These are phyloP conservation scores for Rhinatrema bivittatum DNA, from an alignment of 2,797 vertebrate species.

Conservation along the genomic window DNA sequence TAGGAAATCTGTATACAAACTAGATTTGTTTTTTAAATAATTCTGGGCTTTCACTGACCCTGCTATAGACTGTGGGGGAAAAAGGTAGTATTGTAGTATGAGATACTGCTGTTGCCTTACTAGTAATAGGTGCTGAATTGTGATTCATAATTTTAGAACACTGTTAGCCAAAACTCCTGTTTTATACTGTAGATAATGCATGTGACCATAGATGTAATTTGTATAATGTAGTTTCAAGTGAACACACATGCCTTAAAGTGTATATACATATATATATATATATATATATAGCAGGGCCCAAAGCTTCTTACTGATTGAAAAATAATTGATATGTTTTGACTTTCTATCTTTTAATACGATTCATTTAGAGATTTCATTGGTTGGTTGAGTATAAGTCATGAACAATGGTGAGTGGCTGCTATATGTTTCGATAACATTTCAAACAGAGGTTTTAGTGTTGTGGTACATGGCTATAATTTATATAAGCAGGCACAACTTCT, in stretches of 20 bases:
- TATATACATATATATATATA: too few species aligned
- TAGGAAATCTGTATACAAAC: conserved; percentile 45
- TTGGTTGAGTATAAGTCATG: too few species aligned
- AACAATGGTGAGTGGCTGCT: conserved; percentile 18
- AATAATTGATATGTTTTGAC: conserved; percentile 39
- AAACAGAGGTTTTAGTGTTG: conserved; percentile 35
- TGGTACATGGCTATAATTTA: conserved; percentile 46
- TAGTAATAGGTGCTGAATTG: conserved; percentile 76
- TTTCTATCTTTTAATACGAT: conserved; percentile 24
- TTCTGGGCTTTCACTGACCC: conserved; percentile 53
- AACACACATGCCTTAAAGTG: conserved; percentile 73
- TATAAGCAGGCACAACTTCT: conserved; percentile 22
- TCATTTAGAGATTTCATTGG: too few species aligned
- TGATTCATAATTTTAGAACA: conserved; percentile 62
- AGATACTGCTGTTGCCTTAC: conserved; percentile 76
- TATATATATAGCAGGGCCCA: conserved; percentile 56
- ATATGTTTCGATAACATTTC: conserved; percentile 23
- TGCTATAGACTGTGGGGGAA: conserved; percentile 55
- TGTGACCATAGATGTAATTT: conserved; percentile 63
- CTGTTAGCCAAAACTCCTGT: conserved; percentile 60
- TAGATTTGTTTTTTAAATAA: conserved; percentile 51
- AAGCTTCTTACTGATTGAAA: conserved; percentile 47
- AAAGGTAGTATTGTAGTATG: conserved; percentile 58
- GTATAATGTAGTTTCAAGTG: conserved; percentile 55
- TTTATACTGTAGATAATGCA: conserved; percentile 60